Conservation (phyloP, 2,797 vertebrate genomes). For the Sebastiscus albofasciatus region DNA sequence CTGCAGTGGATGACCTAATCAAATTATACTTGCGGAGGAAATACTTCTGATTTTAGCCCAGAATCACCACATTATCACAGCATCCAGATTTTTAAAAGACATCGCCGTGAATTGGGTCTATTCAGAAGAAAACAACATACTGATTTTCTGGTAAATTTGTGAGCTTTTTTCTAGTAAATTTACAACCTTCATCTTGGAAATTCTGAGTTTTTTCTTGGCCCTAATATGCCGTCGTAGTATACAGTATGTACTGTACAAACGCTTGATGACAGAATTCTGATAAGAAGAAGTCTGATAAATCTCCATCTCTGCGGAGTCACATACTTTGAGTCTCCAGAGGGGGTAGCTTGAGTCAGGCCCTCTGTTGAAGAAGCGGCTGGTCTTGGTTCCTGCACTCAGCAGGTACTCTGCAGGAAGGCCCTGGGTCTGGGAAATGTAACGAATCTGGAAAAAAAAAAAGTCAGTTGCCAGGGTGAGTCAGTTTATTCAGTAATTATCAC, state of each 20-base stretch:
- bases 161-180: background rate
- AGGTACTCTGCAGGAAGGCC: conserved; percentile 98
- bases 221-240: background rate
- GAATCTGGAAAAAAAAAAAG: conserved; percentile 83
- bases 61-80: too few relatives aligned
- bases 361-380: conserved; percentile 97
- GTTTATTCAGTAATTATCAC: background rate
- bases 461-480: background rate
- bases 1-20: background rate
- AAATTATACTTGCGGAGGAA: background rate
- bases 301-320: conserved; percentile 9
- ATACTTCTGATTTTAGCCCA: background rate
- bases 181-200: background rate
- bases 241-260: background rate
- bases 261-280: background rate
- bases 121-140: too few relatives aligned
- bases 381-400: conserved; percentile 97
- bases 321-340: conserved; percentile 96
- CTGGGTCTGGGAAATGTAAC: conserved; percentile 99
- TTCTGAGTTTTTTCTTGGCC: background rate
- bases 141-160: background rate
- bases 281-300: background rate
- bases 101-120: background rate
- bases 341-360: conserved; percentile 96
- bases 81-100: background rate